These are phyloP conservation scores for Steinernema hermaphroditum DNA, from an alignment of 2,888 invertebrate genomes.

Conservation along the genomic window DNA sequence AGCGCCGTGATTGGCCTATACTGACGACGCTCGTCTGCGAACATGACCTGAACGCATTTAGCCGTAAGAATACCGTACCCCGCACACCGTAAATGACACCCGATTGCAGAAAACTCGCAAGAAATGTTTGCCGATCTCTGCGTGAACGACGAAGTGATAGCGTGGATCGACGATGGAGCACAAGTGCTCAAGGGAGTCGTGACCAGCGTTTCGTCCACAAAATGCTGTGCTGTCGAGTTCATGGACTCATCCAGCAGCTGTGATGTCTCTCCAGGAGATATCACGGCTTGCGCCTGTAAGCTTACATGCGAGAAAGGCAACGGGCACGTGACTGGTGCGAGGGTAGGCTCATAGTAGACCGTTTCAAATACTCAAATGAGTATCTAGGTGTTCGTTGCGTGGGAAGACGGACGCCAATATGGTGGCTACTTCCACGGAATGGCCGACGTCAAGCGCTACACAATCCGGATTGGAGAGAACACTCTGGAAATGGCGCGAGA, in stretches of 20 bases:
- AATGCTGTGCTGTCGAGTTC: conserved; percentile 70
- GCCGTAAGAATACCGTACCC: not conserved
- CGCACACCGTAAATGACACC: too few relatives aligned
- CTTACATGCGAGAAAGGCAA: not conserved
- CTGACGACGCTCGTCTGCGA: conserved; percentile 68
- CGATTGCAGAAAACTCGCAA: not conserved
- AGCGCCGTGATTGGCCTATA: conserved; percentile 68
- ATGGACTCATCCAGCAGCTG: conserved; percentile 41
- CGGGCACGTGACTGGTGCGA: conserved; percentile 10
- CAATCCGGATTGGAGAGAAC: not conserved
- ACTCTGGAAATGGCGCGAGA: not conserved
- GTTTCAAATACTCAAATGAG: not conserved
- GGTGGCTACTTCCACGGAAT: conserved; percentile 51
- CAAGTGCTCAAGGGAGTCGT: not conserved
- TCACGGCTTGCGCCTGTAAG: conserved; percentile 45
- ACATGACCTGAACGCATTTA: conserved; percentile 56
- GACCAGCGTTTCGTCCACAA: conserved; percentile 64
- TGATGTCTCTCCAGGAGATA: conserved; percentile 39
- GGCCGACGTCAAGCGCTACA: not conserved
- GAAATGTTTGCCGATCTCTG: not conserved
- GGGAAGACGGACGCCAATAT: conserved; percentile 50
- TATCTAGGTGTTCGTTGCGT: conserved; percentile 49
- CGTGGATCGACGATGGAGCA: conserved; percentile 8
- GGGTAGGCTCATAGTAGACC: not conserved
- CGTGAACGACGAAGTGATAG: not conserved